Evolutionary conservation across 2,888 invertebrate species (phyloP).

Genomic region (Dicycla oo): DNA sequence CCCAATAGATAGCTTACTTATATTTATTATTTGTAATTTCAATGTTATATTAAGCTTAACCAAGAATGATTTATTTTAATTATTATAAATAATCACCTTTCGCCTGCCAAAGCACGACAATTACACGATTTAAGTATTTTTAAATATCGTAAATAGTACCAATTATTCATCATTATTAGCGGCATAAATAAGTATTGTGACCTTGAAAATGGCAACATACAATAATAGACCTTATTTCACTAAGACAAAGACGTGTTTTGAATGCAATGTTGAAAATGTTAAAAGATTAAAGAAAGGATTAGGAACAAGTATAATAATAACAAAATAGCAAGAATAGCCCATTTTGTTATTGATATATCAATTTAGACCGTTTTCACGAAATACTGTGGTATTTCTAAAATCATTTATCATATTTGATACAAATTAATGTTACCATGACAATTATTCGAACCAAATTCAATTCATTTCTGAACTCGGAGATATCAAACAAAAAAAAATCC

Average conservation of each 20-base stretch:
- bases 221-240: constrained; percentile 21
- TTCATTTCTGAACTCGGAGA: background rate
- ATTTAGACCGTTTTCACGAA: background rate
- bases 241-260: constrained; percentile 8
- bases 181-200: constrained; percentile 40
- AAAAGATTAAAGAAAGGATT: background rate
- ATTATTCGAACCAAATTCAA: background rate
- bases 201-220: constrained; percentile 48
- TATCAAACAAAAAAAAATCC: background rate
- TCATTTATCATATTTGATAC: background rate
- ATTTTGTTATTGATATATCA: constrained; percentile 6
- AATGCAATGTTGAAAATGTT: background rate
- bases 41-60: constrained; percentile 23
- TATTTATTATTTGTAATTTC: constrained; percentile 14
- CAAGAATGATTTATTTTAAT: constrained; percentile 10
- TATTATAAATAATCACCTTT: constrained; percentile 22
- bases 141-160: constrained; percentile 48
- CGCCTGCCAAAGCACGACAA: constrained; percentile 25
- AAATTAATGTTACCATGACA: background rate
- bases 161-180: constrained; percentile 40
- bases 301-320: background rate
- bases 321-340: constrained; percentile 1
- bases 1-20: constrained; percentile 44
- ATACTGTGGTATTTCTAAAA: background rate
- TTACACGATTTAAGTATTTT: constrained; percentile 39